These are phyloP conservation scores for Hirtodrosophila alboralis DNA, from an alignment of 2,888 invertebrate species.

Conservation along the genomic window DNA sequence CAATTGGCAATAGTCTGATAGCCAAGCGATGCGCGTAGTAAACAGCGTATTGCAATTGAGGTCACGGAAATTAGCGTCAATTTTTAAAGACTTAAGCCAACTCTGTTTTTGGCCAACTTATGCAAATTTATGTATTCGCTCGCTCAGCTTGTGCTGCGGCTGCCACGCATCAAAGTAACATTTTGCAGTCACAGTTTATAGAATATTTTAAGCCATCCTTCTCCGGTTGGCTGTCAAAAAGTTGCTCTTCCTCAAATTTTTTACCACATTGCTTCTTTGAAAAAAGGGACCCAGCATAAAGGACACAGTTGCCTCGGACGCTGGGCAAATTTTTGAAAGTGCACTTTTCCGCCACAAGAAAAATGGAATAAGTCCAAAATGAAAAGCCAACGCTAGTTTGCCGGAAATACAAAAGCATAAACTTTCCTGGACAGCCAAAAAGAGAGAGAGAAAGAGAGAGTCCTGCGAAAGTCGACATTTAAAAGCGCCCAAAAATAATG, in stretches of 20 bases:
- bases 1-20: conserved; percentile 58
- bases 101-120: conserved; percentile 43
- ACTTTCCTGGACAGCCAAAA: conserved; percentile 70
- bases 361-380: conserved; percentile 19
- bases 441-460: background rate
- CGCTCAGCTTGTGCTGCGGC: conserved; percentile 49
- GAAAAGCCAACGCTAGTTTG: conserved; percentile 49
- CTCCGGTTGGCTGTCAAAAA: conserved; percentile 46
- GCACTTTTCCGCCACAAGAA: conserved; percentile 71
- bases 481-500: conserved; percentile 56
- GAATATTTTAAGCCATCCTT: conserved; percentile 30
- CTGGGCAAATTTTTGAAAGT: conserved; percentile 73
- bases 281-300: conserved; percentile 36
- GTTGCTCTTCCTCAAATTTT: conserved; percentile 55
- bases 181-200: conserved; percentile 45
- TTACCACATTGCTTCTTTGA: conserved; percentile 45
- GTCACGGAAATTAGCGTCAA: conserved; percentile 68
- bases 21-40: conserved; percentile 33
- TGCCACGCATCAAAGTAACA: conserved; percentile 37
- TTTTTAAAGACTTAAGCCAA: conserved; percentile 31
- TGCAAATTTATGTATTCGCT: conserved; percentile 58
- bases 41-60: conserved; percentile 45
- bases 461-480: conserved; percentile 11
- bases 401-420: conserved; percentile 79
- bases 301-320: conserved; percentile 32